Percentiles rank a stretch among this genome's conserved stretches.
Evolutionary conservation across 2,113 vertebrate species (phyloP).

Genomic region (Myrmophylax atrothorax): DNA sequence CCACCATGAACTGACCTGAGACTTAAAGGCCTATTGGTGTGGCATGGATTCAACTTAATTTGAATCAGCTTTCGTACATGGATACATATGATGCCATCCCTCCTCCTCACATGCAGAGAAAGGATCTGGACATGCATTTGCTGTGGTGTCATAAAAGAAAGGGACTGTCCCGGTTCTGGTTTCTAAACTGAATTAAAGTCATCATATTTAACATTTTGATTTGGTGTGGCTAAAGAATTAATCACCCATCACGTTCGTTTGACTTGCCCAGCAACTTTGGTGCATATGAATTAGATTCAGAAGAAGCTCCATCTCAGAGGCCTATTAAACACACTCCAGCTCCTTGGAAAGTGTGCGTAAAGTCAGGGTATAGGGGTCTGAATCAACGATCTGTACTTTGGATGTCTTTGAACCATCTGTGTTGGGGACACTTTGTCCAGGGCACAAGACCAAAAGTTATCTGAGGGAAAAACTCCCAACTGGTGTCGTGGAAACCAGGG

Average conservation of each 20-base stretch:
- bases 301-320: neutral
- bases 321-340: neutral
- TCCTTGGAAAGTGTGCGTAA: neutral
- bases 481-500: neutral
- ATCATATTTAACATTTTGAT: neutral
- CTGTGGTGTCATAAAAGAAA: neutral
- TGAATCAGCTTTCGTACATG: neutral
- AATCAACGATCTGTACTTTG: neutral
- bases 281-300: neutral
- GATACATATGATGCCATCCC: neutral
- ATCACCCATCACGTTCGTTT: neutral
- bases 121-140: neutral
- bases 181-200: neutral
- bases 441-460: neutral
- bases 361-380: accelerated
- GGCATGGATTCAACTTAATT: neutral
- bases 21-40: neutral
- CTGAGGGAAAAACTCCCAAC: neutral
- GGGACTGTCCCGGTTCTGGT: neutral
- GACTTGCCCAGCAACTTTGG: neutral
- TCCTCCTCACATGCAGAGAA: neutral
- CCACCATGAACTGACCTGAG: neutral
- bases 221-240: neutral
- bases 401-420: neutral
- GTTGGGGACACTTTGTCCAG: neutral